Conservation (phyloP, 2,113 vertebrate species). For the Bos javanicus region DNA sequence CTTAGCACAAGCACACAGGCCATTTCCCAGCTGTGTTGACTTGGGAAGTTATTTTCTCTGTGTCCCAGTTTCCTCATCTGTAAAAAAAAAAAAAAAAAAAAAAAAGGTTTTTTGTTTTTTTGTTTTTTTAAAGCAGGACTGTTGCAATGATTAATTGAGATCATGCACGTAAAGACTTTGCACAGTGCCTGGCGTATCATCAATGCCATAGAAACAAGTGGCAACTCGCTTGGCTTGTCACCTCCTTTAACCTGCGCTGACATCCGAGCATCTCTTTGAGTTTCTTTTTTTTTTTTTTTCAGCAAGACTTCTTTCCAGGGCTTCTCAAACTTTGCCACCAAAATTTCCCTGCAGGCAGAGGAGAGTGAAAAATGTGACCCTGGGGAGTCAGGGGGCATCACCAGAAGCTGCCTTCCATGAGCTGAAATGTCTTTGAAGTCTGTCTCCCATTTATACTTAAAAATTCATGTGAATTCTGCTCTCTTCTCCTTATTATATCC, state of each 20-base stretch:
- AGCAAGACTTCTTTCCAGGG: background rate
- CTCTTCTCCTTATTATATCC: slow-evolving; percentile 43
- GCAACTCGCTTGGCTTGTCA: background rate
- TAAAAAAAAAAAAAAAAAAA: background rate
- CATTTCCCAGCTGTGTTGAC: background rate
- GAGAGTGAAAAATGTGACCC: background rate
- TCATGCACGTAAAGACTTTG: background rate
- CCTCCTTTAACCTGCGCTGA: background rate
- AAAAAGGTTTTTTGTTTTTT: background rate
- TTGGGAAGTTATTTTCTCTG: background rate
- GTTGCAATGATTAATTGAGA: background rate
- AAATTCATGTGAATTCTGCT: slow-evolving; percentile 53
- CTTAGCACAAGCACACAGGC: background rate
- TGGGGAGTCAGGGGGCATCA: background rate
- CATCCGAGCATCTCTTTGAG: background rate
- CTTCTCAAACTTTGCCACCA: background rate
- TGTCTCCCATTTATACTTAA: slow-evolving; percentile 33
- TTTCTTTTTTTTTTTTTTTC: background rate
- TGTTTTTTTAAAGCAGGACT: background rate
- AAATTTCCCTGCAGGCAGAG: background rate
- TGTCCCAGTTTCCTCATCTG: background rate
- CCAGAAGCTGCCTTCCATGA: background rate
- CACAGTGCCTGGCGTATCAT: too few relatives aligned
- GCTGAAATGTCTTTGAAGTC: slow-evolving; percentile 44
- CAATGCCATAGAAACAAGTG: background rate